Evolutionary conservation across 2,888 invertebrate genomes (phyloP).

Genomic region (Agonopterix alstromeriana): DNA sequence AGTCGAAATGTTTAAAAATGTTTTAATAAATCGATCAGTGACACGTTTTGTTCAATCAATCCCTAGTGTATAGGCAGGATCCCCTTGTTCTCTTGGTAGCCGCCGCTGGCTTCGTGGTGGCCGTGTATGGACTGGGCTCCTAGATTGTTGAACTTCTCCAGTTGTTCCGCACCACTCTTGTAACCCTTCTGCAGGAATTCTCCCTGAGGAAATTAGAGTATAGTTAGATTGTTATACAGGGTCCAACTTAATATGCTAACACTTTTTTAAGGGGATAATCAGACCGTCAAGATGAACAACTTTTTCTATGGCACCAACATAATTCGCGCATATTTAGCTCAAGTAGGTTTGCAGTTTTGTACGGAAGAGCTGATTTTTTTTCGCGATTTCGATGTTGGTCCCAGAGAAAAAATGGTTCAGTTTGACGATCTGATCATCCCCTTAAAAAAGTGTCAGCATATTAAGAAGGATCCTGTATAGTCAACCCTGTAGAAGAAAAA

Average conservation of each 20-base stretch:
- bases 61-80: slow-evolving; percentile 68
- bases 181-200: slow-evolving; percentile 78
- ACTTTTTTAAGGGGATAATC: too few species aligned
- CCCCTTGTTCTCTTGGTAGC: slow-evolving; percentile 75
- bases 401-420: too few species aligned
- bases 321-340: too few species aligned
- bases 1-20: slow-evolving; percentile 17
- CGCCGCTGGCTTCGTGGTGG: slow-evolving; percentile 77
- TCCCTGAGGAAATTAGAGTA: slow-evolving; percentile 40
- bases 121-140: slow-evolving; percentile 79
- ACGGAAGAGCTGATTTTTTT: too few species aligned
- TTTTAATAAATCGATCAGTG: slow-evolving; percentile 9
- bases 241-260: too few species aligned
- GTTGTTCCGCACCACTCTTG: slow-evolving; percentile 73
- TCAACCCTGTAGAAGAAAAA: not conserved
- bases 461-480: too few species aligned
- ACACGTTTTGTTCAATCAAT: not conserved
- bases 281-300: too few species aligned
- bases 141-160: slow-evolving; percentile 77
- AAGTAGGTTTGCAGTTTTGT: too few species aligned
- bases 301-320: too few species aligned
- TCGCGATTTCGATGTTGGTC: too few species aligned
- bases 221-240: not conserved
- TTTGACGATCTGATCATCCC: too few species aligned
- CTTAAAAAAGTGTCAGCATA: too few species aligned